Percentiles rank a stretch among this genome's conserved stretches.
phyloP scores from a whole-genome alignment of 2,113 vertebrate genomes.

The Columbina picui region DNA sequence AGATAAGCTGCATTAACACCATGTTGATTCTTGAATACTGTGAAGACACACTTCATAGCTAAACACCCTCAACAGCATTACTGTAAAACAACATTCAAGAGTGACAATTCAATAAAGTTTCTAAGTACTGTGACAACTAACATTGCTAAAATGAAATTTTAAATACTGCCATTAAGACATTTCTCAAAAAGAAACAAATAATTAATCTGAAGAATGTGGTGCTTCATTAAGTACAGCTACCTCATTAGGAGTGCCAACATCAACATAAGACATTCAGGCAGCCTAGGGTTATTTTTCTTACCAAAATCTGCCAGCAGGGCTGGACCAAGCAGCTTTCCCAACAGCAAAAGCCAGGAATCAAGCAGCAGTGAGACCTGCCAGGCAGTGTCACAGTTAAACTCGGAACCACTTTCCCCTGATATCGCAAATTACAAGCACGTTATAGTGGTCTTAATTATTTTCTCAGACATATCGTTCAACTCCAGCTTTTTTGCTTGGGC shows the following conservation, averaged over 20 bases:
- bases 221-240: not conserved
- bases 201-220: not conserved
- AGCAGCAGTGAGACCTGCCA: not conserved
- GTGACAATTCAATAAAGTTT: not conserved
- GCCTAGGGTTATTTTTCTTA: not conserved
- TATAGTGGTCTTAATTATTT: not conserved
- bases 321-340: not conserved
- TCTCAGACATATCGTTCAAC: not conserved
- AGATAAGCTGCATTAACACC: not conserved
- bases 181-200: not conserved
- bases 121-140: not conserved
- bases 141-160: not conserved
- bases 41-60: not conserved
- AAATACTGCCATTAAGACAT: not conserved
- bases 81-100: not conserved
- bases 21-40: not conserved
- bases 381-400: not conserved
- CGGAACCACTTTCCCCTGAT: not conserved
- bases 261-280: not conserved
- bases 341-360: not conserved
- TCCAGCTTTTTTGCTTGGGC: not conserved
- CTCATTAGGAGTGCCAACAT: not conserved
- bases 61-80: not conserved
- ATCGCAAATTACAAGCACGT: not conserved
- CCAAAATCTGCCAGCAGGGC: not conserved